Conservation (phyloP, 2,797 vertebrate genomes). For the Schizopygopsis malacanthus region DNA sequence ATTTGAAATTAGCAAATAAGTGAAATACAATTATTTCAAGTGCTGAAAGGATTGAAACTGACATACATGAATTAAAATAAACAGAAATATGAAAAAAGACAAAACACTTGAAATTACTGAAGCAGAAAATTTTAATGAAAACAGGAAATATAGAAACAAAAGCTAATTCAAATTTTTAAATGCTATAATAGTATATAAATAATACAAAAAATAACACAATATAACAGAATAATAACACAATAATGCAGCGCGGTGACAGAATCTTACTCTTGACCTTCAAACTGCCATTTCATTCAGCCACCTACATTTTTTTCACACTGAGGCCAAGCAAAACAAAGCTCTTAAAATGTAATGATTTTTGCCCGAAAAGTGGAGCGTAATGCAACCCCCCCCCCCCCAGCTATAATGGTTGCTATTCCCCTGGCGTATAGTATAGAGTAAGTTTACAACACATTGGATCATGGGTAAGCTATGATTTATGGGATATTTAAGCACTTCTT, state of each 20-base stretch:
- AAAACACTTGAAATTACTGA: background rate
- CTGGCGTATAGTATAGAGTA: background rate
- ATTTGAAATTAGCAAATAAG: no score
- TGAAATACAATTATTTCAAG: background rate
- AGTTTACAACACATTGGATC: slow-evolving; percentile 16
- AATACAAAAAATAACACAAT: background rate
- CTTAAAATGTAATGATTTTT: slow-evolving; percentile 6
- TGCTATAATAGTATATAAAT: background rate
- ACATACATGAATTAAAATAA: background rate
- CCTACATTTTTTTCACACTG: background rate
- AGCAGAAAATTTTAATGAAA: background rate
- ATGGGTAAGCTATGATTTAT: slow-evolving; percentile 22
- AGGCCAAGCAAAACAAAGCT: slow-evolving; percentile 33
- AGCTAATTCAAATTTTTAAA: background rate
- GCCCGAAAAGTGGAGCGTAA: background rate
- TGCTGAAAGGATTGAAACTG: background rate
- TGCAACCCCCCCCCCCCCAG: background rate
- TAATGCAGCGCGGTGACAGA: background rate
- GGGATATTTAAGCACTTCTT: slow-evolving; percentile 29
- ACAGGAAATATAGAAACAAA: background rate
- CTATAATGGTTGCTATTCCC: slow-evolving; percentile 11
- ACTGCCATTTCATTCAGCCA: background rate
- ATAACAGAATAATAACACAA: no score
- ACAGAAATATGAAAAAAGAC: background rate
- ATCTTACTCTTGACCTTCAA: background rate